A percentile compares a stretch with the other conserved stretches of the same genome.
phyloP scores from a whole-genome alignment of 2,888 invertebrate species.

The Seira musarum region DNA sequence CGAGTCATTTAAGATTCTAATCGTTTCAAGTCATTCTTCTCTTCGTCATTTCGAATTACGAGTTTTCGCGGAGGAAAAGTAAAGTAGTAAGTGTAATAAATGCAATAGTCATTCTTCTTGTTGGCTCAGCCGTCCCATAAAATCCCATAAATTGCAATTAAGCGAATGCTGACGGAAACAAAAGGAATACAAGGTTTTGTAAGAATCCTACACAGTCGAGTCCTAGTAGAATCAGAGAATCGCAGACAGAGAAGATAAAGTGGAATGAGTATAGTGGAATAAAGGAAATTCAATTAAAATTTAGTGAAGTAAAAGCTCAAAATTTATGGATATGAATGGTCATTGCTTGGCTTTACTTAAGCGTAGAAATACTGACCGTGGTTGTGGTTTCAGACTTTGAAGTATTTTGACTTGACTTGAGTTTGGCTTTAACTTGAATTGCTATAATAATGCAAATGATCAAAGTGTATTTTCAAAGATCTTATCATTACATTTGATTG shows the following conservation, averaged over 20 bases:
- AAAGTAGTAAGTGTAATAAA: neutral
- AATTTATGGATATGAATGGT: constrained; percentile 47
- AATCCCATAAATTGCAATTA: constrained; percentile 52
- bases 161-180: constrained; percentile 43
- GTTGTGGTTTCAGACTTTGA: no score
- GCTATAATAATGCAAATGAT: no score
- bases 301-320: constrained; percentile 24
- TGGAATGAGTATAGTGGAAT: neutral
- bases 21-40: no score
- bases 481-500: no score
- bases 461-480: no score
- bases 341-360: constrained; percentile 30
- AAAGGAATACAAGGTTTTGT: neutral
- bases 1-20: no score
- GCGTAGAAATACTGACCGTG: constrained; percentile 31
- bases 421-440: no score
- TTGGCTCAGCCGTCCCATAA: constrained; percentile 18
- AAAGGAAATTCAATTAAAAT: constrained; percentile 48
- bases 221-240: no score
- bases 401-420: no score
- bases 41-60: no score
- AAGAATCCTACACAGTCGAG: no score
- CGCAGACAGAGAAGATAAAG: neutral
- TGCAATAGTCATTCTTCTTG: constrained; percentile 25
- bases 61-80: no score